phyloP scores from a whole-genome alignment of 2,113 vertebrate genomes.

The Pachypanchax playfairii region DNA sequence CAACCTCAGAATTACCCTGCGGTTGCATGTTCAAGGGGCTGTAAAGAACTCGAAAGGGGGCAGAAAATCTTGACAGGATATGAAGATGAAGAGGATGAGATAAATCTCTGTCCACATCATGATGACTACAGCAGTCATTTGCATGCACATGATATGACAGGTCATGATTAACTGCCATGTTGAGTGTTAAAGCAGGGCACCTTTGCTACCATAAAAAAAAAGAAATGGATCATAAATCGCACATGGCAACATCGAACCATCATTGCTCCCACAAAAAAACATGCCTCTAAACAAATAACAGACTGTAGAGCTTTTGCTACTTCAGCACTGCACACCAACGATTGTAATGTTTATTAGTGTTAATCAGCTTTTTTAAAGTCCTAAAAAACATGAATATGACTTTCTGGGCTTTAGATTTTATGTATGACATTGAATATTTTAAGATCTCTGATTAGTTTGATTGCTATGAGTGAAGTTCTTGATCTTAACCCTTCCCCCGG shows the following conservation, averaged over 20 bases:
- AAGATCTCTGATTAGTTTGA: too few relatives aligned
- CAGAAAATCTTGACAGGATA: constrained; percentile 15
- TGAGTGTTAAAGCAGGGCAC: constrained; percentile 36
- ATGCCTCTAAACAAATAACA: constrained; percentile 25
- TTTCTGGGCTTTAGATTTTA: neutral
- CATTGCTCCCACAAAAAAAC: constrained; percentile 43
- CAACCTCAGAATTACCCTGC: constrained; percentile 52
- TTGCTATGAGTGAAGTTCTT: constrained; percentile 9
- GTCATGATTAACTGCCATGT: constrained; percentile 51
- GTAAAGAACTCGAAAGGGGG: constrained; percentile 20
- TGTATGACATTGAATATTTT: too few relatives aligned
- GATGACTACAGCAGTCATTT: constrained; percentile 35
- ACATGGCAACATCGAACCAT: constrained; percentile 30
- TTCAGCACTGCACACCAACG: neutral
- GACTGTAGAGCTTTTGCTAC: constrained; percentile 5
- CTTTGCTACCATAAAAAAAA: constrained; percentile 53
- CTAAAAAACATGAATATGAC: neutral
- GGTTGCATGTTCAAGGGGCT: constrained; percentile 40
- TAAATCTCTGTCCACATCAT: constrained; percentile 29
- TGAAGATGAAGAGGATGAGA: constrained; percentile 29
- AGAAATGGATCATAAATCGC: constrained; percentile 50
- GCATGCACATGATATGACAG: constrained; percentile 49
- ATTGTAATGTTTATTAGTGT: constrained; percentile 1
- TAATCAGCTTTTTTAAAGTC: constrained; percentile 7
- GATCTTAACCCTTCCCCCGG: neutral